A percentile compares a stretch with the other conserved stretches of the same genome.
Evolutionary conservation across 2,888 invertebrate species (phyloP).

Genomic region (Habroteleia sp.): DNA sequence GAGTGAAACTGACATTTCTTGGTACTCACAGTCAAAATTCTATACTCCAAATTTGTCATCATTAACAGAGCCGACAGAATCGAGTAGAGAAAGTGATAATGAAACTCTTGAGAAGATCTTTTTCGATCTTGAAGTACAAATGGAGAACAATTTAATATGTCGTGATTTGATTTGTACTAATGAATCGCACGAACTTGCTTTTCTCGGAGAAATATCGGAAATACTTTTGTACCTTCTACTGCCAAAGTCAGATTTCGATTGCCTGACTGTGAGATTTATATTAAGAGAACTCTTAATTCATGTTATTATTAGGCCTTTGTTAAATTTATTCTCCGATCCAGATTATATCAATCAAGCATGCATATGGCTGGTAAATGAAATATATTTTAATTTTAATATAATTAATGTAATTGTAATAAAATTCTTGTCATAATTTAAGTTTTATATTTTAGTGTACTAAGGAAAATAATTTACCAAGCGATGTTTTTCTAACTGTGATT

Average conservation of each 20-base stretch:
- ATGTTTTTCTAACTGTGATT: slow-evolving; percentile 91
- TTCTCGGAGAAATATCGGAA: slow-evolving; percentile 91
- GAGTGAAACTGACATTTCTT: slow-evolving; percentile 88
- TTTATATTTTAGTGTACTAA: slow-evolving; percentile 93
- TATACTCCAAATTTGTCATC: slow-evolving; percentile 81
- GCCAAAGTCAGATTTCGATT: slow-evolving; percentile 92
- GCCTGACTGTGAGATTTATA: slow-evolving; percentile 89
- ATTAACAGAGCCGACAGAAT: slow-evolving; percentile 75
- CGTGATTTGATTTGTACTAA: slow-evolving; percentile 90
- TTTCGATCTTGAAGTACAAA: slow-evolving; percentile 93
- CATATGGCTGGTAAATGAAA: slow-evolving; percentile 89
- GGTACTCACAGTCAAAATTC: slow-evolving; percentile 86
- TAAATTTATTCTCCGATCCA: slow-evolving; percentile 90
- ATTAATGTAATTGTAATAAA: no score
- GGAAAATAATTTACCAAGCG: slow-evolving; percentile 89
- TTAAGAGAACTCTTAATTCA: slow-evolving; percentile 89
- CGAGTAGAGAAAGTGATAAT: slow-evolving; percentile 71
- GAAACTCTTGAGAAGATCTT: slow-evolving; percentile 87
- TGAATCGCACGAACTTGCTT: slow-evolving; percentile 86
- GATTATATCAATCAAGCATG: slow-evolving; percentile 95
- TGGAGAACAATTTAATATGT: slow-evolving; percentile 90
- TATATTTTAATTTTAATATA: slow-evolving; percentile 13
- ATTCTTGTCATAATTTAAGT: no score
- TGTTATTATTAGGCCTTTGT: slow-evolving; percentile 86
- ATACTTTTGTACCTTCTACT: slow-evolving; percentile 90